Conservation (phyloP, 2,797 vertebrate genomes). For the Threskiornis aethiopicus region DNA sequence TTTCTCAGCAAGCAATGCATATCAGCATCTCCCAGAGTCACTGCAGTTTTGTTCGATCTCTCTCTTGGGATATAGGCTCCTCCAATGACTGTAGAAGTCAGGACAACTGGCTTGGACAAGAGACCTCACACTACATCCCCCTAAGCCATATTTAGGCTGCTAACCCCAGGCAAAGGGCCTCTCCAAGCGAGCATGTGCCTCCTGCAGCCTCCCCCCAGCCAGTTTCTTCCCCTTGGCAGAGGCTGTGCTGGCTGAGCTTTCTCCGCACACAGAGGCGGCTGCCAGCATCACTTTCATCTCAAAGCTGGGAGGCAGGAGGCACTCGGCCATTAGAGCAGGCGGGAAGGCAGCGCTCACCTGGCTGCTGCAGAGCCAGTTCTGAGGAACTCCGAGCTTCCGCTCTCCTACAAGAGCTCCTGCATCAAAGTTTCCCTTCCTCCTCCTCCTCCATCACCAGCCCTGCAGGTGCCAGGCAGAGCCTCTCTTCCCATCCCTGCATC, state of each 20-base stretch:
- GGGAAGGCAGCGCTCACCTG: not conserved
- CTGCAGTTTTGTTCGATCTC: not conserved
- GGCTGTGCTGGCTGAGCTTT: not conserved
- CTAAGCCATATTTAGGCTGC: not conserved
- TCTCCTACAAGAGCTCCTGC: not conserved
- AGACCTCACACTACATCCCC: not conserved
- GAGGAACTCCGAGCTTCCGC: not conserved
- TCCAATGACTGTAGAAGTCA: not conserved
- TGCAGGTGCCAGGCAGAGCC: constrained; percentile 2
- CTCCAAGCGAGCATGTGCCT: fast-evolving
- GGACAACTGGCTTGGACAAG: not conserved
- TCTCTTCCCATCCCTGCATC: not conserved
- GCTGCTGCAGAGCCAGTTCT: not conserved
- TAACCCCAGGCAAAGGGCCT: not conserved
- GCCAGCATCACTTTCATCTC: not conserved
- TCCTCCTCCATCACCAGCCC: not conserved
- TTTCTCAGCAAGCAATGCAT: not conserved
- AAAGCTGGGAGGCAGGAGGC: not conserved
- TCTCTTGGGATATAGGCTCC: not conserved
- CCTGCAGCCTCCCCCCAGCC: not conserved
- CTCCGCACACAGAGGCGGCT: not conserved
- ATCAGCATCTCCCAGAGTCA: not conserved
- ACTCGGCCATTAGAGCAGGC: not conserved
- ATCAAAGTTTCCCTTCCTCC: not conserved
- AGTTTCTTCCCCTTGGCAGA: not conserved